Conservation (phyloP, 2,113 vertebrate species). For the Rutilus rutilus region DNA sequence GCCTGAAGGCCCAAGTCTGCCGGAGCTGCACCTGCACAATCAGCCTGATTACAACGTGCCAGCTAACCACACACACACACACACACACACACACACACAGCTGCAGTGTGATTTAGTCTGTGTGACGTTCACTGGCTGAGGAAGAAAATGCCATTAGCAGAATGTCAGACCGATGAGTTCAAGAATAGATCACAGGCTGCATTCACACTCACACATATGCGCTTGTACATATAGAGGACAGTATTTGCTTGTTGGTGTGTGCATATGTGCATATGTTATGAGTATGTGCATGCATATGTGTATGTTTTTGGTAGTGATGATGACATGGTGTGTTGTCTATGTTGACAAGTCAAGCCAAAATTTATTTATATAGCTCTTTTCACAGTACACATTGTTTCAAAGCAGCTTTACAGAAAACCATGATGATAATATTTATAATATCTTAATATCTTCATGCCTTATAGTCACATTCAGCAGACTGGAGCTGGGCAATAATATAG, state of each 20-base stretch:
- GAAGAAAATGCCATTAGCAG: slow-evolving; percentile 49
- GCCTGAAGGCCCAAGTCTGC: slow-evolving; percentile 1
- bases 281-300: neutral
- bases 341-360: too few species aligned
- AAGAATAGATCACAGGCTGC: slow-evolving; percentile 37
- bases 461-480: too few species aligned
- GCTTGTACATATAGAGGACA: neutral
- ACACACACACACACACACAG: slow-evolving; percentile 15
- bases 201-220: neutral
- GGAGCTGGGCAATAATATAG: too few species aligned
- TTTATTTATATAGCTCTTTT: too few species aligned
- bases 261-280: neutral
- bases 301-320: neutral
- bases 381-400: too few species aligned
- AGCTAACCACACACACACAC: slow-evolving; percentile 9
- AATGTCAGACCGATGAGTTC: slow-evolving; percentile 38
- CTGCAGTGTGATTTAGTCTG: slow-evolving; percentile 29
- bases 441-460: too few species aligned
- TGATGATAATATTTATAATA: too few species aligned
- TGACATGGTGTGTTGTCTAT: neutral
- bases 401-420: too few species aligned
- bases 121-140: slow-evolving; percentile 34
- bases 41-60: slow-evolving; percentile 21
- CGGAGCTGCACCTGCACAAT: slow-evolving; percentile 16
- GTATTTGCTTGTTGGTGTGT: neutral